phyloP scores from a whole-genome alignment of 2,113 vertebrate genomes.

The Leptodactylus fuscus region DNA sequence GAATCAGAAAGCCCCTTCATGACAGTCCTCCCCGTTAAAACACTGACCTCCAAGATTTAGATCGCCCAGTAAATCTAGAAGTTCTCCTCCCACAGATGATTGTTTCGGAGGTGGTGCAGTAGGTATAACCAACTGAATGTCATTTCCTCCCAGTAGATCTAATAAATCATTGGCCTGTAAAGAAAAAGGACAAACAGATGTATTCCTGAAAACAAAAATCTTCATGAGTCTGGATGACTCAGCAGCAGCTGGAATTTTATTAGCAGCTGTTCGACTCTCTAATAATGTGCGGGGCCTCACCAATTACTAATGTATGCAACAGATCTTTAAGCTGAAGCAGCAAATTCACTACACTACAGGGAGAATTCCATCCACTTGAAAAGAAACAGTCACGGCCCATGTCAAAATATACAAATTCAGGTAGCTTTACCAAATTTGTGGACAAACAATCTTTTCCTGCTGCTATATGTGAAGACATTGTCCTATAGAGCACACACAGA shows the following conservation, averaged over 20 bases:
- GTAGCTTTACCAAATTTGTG: too few species aligned
- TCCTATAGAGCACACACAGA: too few species aligned
- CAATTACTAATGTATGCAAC: not conserved
- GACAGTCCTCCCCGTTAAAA: not conserved
- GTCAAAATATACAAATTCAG: not conserved
- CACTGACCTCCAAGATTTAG: conserved; percentile 87
- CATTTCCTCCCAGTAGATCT: conserved; percentile 91
- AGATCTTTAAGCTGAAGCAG: not conserved
- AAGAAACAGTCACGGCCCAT: not conserved
- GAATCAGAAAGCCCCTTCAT: too few species aligned
- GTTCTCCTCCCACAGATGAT: conserved; percentile 89
- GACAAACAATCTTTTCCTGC: too few species aligned
- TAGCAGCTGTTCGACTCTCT: not conserved
- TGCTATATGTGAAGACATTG: too few species aligned
- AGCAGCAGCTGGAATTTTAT: not conserved
- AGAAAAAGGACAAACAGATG: conserved; percentile 56
- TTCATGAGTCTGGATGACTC: conserved; percentile 12
- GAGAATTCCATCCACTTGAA: not conserved
- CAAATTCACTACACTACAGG: too few species aligned
- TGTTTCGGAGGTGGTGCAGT: conserved; percentile 87
- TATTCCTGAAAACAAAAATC: not conserved
- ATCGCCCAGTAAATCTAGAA: conserved; percentile 94
- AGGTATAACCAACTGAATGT: conserved; percentile 90
- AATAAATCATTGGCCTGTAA: conserved; percentile 93
- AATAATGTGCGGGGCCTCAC: not conserved